phyloP scores from a whole-genome alignment of 2,113 vertebrate species.

The Amia ocellicauda region DNA sequence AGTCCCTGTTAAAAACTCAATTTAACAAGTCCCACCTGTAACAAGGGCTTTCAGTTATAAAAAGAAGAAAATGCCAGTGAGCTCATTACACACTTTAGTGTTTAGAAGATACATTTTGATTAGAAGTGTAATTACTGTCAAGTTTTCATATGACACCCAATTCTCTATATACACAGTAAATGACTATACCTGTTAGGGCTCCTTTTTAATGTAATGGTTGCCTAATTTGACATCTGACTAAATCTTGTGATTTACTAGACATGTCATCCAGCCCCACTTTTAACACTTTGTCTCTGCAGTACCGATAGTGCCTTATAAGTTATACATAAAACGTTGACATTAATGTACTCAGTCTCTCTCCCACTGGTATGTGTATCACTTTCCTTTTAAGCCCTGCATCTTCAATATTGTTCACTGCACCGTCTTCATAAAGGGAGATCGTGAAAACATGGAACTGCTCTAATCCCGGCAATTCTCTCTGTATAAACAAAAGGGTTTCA shows the following conservation, averaged over 20 bases:
- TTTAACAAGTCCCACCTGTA: no score
- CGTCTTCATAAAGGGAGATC: slow-evolving; percentile 30
- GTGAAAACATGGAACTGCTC: slow-evolving; percentile 38
- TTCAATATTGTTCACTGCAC: slow-evolving; percentile 4
- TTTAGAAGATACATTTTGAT: no score
- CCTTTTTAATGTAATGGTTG: neutral
- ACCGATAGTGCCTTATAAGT: slow-evolving; percentile 31
- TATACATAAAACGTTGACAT: slow-evolving; percentile 33
- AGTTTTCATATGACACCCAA: no score
- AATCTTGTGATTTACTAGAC: slow-evolving; percentile 5
- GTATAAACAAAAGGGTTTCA: slow-evolving; percentile 47
- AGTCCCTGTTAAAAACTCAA: no score
- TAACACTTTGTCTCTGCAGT: slow-evolving; percentile 7
- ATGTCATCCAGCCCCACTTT: slow-evolving; percentile 7
- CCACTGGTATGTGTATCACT: slow-evolving; percentile 13
- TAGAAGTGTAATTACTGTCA: no score
- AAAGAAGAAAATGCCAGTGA: no score
- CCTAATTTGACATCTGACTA: neutral
- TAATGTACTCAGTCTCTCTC: slow-evolving; percentile 26
- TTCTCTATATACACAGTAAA: no score
- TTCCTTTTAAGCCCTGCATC: slow-evolving; percentile 23
- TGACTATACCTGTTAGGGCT: no score
- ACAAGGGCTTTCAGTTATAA: no score
- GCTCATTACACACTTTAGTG: no score
- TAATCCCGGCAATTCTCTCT: slow-evolving; percentile 55